Percentiles rank a stretch among this genome's conserved stretches.
Conservation (phyloP, 2,888 invertebrate genomes). For the Lasioglossum oenotherae region DNA sequence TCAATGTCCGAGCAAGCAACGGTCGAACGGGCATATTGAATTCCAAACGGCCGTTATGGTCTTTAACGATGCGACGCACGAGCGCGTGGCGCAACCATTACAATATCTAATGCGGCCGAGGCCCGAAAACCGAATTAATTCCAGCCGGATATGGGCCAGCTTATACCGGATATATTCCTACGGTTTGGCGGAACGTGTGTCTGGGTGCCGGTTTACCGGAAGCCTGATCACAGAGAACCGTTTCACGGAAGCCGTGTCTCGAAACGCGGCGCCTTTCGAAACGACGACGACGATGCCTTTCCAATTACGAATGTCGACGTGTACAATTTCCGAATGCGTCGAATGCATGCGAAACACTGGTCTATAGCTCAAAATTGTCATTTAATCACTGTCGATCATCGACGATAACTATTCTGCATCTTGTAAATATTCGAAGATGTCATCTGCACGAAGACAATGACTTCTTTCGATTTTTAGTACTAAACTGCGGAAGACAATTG, state of each 20-base stretch:
- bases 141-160: constrained; percentile 67
- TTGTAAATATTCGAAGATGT: too few relatives aligned
- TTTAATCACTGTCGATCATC: too few relatives aligned
- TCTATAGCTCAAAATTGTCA: not conserved
- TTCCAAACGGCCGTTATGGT: constrained; percentile 52
- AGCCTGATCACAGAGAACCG: constrained; percentile 38
- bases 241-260: constrained; percentile 50
- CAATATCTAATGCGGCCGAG: constrained; percentile 61
- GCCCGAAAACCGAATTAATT: constrained; percentile 71
- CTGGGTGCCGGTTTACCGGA: constrained; percentile 36
- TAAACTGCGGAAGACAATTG: not conserved
- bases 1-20: constrained; percentile 46
- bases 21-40: constrained; percentile 42
- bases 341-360: not conserved
- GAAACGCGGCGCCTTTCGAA: not conserved
- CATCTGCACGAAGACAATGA: not conserved
- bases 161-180: constrained; percentile 63
- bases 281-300: not conserved
- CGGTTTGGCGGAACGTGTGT: constrained; percentile 53
- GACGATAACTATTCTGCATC: too few relatives aligned
- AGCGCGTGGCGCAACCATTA: constrained; percentile 48
- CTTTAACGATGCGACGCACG: constrained; percentile 71
- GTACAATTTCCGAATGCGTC: not conserved
- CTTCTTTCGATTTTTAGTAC: not conserved
- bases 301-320: constrained; percentile 8